Evolutionary conservation across 2,113 vertebrate genomes (phyloP).

Genomic region (Phylloscopus whistleri): DNA sequence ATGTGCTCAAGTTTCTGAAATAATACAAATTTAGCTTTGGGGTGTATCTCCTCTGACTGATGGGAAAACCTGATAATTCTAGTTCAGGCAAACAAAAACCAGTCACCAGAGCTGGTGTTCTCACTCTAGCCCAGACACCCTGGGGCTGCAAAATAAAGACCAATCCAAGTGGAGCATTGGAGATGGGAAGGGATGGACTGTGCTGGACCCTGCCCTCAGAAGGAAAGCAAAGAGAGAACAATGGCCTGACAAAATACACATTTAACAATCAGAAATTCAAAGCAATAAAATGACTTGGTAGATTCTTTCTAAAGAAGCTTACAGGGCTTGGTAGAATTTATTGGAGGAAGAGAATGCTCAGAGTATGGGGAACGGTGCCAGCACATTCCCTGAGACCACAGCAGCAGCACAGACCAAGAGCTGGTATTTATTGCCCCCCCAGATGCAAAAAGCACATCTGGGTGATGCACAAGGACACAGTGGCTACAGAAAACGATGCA

Average conservation of each 20-base stretch:
- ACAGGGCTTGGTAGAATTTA: background rate
- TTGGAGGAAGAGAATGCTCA: background rate
- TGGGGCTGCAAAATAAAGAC: background rate
- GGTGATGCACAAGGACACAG: no score
- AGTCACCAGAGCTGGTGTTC: background rate
- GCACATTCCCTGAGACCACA: background rate
- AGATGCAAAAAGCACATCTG: background rate
- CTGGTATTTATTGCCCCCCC: background rate
- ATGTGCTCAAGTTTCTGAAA: constrained; percentile 47
- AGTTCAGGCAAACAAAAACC: background rate
- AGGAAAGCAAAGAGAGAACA: background rate
- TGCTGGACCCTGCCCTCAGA: background rate
- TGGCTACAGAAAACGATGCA: fast-evolving
- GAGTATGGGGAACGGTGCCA: background rate
- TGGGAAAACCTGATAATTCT: background rate
- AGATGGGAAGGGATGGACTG: background rate
- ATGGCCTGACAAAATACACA: background rate
- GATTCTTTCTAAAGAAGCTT: background rate
- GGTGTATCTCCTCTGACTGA: background rate
- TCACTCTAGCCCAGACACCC: no score
- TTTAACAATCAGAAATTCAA: background rate
- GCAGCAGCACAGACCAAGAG: background rate
- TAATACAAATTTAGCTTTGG: background rate
- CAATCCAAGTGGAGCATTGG: fast-evolving
- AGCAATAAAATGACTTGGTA: background rate